A percentile compares a stretch with the other conserved stretches of the same genome.
phyloP scores from a whole-genome alignment of 1,140 invertebrate species.

The Drosophila pruinosa region DNA sequence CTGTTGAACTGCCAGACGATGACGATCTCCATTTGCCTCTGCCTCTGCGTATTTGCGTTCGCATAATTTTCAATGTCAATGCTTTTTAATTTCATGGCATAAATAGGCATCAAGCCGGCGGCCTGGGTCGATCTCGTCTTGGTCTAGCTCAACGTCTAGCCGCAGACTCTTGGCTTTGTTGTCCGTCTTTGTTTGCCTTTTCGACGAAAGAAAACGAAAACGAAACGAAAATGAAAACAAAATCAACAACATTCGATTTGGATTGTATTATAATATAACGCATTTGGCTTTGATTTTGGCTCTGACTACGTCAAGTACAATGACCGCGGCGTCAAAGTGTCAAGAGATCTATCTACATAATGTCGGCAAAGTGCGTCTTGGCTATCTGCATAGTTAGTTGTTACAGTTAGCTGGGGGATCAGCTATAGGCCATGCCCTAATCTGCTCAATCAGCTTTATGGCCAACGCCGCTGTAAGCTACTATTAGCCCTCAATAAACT shows the following conservation, averaged over 20 bases:
- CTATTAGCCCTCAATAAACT: constrained; percentile 34
- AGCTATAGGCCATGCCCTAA: constrained; percentile 3
- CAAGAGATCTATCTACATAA: constrained; percentile 3
- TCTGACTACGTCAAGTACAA: constrained; percentile 55
- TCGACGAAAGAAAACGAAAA: constrained; percentile 35
- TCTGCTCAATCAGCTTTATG: constrained; percentile 3
- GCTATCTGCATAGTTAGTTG: background rate
- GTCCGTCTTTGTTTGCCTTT: constrained; percentile 27
- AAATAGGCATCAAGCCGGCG: constrained; percentile 42
- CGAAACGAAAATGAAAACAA: constrained; percentile 42
- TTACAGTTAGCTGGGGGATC: background rate
- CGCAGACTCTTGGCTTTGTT: background rate
- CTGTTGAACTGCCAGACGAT: background rate
- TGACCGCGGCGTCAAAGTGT: constrained; percentile 46
- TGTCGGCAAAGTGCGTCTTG: too few species aligned
- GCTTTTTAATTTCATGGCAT: constrained; percentile 73
- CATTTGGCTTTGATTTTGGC: constrained; percentile 24
- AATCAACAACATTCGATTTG: constrained; percentile 26
- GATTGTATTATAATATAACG: constrained; percentile 9
- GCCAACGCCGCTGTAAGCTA: constrained; percentile 21
- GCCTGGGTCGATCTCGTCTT: constrained; percentile 23
- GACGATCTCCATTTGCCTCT: background rate
- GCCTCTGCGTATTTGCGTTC: constrained; percentile 25
- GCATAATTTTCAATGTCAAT: constrained; percentile 80
- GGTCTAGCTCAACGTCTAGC: background rate